Conservation (phyloP, 2,797 vertebrate species). For the Pagetopsis macropterus region DNA sequence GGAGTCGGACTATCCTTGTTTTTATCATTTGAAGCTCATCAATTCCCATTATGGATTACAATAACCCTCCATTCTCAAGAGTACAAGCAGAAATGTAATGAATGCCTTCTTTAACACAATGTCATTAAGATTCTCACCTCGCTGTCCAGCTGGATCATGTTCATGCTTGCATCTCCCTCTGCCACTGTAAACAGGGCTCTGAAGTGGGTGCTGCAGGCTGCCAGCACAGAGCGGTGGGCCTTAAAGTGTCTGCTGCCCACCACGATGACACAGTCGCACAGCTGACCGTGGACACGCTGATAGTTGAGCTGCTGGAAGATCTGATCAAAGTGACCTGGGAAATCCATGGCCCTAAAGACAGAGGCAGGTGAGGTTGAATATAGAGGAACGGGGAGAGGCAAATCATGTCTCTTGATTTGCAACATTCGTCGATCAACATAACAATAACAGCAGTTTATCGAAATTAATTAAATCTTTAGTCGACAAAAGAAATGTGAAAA, state of each 20-base stretch:
- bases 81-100: not conserved
- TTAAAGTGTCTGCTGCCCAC: slow-evolving; percentile 97
- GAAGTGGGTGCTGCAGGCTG: slow-evolving; percentile 98
- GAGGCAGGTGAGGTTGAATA: not conserved
- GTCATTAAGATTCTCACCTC: slow-evolving; percentile 75
- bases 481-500: not conserved
- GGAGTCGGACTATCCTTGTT: not conserved
- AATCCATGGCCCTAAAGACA: slow-evolving; percentile 89
- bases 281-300: slow-evolving; percentile 94
- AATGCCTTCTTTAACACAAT: not conserved
- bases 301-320: slow-evolving; percentile 98
- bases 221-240: slow-evolving; percentile 94
- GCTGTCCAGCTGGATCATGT: slow-evolving; percentile 97
- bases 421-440: not conserved
- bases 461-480: not conserved
- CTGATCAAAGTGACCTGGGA: slow-evolving; percentile 97
- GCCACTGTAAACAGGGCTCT: slow-evolving; percentile 95
- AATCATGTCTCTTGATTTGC: not conserved
- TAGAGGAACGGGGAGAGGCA: rapidly evolving
- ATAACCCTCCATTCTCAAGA: not conserved
- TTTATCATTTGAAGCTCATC: not conserved
- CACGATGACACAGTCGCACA: slow-evolving; percentile 96
- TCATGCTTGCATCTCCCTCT: slow-evolving; percentile 94
- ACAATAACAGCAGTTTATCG: not conserved
- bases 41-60: not conserved